A percentile compares a stretch with the other conserved stretches of the same genome.
These are phyloP conservation scores for Dicrurus megarhynchus DNA, from an alignment of 2,113 vertebrate genomes.

Conservation along the genomic window DNA sequence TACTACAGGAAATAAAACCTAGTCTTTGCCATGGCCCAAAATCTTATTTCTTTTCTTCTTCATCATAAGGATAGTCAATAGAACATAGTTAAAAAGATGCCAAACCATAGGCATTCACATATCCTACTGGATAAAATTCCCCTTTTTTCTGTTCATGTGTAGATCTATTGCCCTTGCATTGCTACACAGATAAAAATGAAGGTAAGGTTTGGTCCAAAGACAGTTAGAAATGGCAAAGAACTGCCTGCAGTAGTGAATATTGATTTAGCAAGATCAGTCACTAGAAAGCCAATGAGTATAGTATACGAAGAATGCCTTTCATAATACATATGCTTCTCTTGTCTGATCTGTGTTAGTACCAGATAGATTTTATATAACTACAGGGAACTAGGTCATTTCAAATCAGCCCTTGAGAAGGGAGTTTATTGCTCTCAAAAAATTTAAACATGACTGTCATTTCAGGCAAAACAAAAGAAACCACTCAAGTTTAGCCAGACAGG, in stretches of 20 bases:
- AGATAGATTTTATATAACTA: neutral
- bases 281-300: neutral
- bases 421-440: neutral
- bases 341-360: neutral
- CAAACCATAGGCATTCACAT: neutral
- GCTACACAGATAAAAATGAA: neutral
- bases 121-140: neutral
- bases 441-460: neutral
- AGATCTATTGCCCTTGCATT: neutral
- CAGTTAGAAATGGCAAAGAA: neutral
- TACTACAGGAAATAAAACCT: neutral
- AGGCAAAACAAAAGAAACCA: neutral
- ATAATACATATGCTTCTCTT: neutral
- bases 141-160: neutral
- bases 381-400: neutral
- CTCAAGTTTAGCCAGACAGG: neutral
- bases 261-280: constrained; percentile 34
- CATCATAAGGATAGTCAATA: neutral
- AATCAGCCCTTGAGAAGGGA: neutral
- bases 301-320: neutral
- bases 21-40: neutral
- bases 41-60: neutral
- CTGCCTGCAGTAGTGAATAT: constrained; percentile 6
- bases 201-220: neutral
- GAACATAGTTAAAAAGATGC: neutral